phyloP scores from a whole-genome alignment of 2,113 vertebrate genomes.

The Microtus ochrogaster region DNA sequence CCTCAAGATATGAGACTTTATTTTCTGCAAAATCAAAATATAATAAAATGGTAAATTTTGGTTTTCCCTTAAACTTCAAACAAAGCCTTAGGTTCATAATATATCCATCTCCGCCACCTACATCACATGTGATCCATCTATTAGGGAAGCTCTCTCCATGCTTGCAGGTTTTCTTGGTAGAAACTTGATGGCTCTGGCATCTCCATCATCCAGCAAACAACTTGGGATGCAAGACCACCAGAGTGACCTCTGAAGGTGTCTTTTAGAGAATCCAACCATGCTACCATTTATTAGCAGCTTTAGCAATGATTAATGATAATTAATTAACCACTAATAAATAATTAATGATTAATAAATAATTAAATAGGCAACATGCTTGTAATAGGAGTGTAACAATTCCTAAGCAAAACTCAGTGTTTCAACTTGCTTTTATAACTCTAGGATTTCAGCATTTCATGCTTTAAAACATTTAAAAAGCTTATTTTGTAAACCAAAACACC shows the following conservation, averaged over 20 bases:
- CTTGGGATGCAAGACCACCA: no score
- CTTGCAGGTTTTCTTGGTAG: background rate
- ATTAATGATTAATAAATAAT: no score
- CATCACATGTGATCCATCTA: background rate
- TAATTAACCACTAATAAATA: no score
- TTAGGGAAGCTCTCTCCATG: background rate
- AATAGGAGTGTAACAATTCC: background rate
- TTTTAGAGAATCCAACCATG: background rate
- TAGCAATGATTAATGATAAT: background rate
- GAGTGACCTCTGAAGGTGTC: background rate
- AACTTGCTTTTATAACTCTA: background rate
- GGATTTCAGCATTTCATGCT: background rate
- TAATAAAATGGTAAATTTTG: background rate
- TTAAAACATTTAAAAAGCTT: constrained; percentile 1
- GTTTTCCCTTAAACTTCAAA: background rate
- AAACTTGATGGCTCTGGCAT: background rate
- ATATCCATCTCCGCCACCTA: background rate
- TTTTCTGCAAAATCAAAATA: background rate
- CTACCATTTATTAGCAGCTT: background rate
- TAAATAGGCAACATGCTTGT: background rate
- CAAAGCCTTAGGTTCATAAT: background rate
- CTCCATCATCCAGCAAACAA: background rate
- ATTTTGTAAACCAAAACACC: background rate
- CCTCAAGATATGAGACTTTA: background rate
- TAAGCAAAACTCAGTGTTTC: background rate